Evolutionary conservation across 2,888 invertebrate genomes (phyloP).

Genomic region (Drosophila greeni): DNA sequence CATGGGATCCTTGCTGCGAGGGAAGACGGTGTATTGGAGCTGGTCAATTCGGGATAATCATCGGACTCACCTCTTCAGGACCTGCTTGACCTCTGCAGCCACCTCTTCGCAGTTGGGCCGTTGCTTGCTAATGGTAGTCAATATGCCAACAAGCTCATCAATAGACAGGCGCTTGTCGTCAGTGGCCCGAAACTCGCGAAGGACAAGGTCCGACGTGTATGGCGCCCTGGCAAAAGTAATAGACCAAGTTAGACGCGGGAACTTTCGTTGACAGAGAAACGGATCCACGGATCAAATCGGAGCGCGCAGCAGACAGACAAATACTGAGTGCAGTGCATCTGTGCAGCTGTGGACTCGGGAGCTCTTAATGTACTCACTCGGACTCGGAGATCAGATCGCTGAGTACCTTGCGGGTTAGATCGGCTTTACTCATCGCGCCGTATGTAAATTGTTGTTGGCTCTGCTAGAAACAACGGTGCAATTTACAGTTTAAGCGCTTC

Average conservation of each 20-base stretch:
- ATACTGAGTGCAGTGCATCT: not conserved
- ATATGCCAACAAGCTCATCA: slow-evolving; percentile 67
- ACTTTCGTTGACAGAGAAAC: not conserved
- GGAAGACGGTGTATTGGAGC: not conserved
- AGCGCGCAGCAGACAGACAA: not conserved
- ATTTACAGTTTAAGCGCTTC: slow-evolving; percentile 26
- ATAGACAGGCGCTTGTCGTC: slow-evolving; percentile 66
- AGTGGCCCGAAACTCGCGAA: slow-evolving; percentile 74
- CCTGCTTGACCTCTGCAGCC: slow-evolving; percentile 65
- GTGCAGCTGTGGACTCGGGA: slow-evolving; percentile 49
- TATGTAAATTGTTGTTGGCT: slow-evolving; percentile 34
- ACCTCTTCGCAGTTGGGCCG: slow-evolving; percentile 66
- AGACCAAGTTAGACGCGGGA: slow-evolving; percentile 10
- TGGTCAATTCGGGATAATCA: not conserved
- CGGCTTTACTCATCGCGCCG: slow-evolving; percentile 47
- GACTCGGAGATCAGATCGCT: slow-evolving; percentile 70
- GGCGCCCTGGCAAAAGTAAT: slow-evolving; percentile 59
- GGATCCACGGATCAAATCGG: not conserved
- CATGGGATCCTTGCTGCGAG: slow-evolving; percentile 75
- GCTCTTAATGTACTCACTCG: slow-evolving; percentile 58
- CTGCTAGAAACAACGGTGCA: slow-evolving; percentile 4
- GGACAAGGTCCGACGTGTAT: slow-evolving; percentile 71
- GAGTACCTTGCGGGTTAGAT: slow-evolving; percentile 68
- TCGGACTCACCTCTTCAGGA: slow-evolving; percentile 67
- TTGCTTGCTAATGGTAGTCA: slow-evolving; percentile 73